Conservation (phyloP, 2,888 invertebrate genomes). For the Yponomeuta evonymella region DNA sequence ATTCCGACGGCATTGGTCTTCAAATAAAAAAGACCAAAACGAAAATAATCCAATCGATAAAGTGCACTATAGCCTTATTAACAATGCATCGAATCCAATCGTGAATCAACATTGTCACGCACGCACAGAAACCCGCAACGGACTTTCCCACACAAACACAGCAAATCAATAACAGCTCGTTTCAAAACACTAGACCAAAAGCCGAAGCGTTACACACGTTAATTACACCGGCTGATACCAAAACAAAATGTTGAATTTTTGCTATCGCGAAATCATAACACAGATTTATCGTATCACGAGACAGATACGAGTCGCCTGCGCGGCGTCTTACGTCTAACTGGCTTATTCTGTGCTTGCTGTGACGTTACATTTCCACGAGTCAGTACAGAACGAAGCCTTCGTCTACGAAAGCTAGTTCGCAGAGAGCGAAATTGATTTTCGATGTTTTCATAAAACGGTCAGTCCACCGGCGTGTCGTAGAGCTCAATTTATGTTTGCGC, state of each 20-base stretch:
- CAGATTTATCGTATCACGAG: constrained; percentile 6
- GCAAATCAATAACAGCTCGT: neutral
- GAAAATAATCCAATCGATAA: neutral
- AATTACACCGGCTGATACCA: constrained; percentile 25
- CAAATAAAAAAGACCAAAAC: neutral
- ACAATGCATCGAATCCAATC: neutral
- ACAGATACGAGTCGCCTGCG: constrained; percentile 40
- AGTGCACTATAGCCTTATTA: neutral
- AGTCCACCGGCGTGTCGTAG: neutral
- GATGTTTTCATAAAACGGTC: constrained; percentile 16
- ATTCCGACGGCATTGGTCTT: too few relatives aligned
- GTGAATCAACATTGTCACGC: neutral
- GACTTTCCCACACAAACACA: neutral
- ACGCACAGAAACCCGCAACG: neutral
- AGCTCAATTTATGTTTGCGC: constrained; percentile 35
- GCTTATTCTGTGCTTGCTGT: constrained; percentile 36
- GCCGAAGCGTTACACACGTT: neutral
- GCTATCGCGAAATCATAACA: constrained; percentile 32
- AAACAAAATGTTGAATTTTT: constrained; percentile 36
- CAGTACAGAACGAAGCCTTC: constrained; percentile 22
- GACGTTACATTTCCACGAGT: neutral
- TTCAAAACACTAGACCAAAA: neutral
- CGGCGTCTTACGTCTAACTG: constrained; percentile 65
- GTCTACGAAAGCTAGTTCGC: constrained; percentile 28
- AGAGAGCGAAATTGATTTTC: constrained; percentile 68